Conservation (phyloP, 1,140 invertebrate species). For the Lepidurus packardi region DNA sequence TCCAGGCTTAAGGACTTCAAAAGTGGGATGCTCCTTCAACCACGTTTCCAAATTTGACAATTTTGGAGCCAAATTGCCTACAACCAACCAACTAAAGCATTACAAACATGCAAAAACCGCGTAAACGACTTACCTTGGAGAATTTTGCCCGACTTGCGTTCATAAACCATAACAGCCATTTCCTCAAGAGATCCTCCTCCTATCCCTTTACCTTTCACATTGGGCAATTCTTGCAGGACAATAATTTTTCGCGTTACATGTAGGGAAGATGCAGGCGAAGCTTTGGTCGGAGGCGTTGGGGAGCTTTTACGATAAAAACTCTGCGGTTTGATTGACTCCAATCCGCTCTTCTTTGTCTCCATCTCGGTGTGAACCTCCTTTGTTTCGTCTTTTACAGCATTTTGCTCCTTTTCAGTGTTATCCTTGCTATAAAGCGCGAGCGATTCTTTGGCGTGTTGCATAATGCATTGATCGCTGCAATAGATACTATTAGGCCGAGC, state of each 20-base stretch:
- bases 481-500: slow-evolving; percentile 65
- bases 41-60: slow-evolving; percentile 68
- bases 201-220: not conserved
- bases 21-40: slow-evolving; percentile 79
- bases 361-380: slow-evolving; percentile 24
- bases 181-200: slow-evolving; percentile 16
- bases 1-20: slow-evolving; percentile 67
- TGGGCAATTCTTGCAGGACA: not conserved
- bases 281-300: not conserved
- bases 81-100: slow-evolving; percentile 33
- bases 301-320: not conserved
- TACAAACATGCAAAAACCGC: not conserved
- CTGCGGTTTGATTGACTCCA: not conserved
- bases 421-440: slow-evolving; percentile 45
- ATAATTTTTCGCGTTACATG: slow-evolving; percentile 23
- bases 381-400: slow-evolving; percentile 33
- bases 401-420: slow-evolving; percentile 33
- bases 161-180: slow-evolving; percentile 63
- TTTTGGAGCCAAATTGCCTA: slow-evolving; percentile 68
- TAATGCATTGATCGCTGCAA: slow-evolving; percentile 80
- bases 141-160: slow-evolving; percentile 67
- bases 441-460: slow-evolving; percentile 72
- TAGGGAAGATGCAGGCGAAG: slow-evolving; percentile 26
- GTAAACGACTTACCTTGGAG: slow-evolving; percentile 51
- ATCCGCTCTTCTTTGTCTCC: not conserved